These are phyloP conservation scores for Thalpophila matura DNA, from an alignment of 2,888 invertebrate species.

Conservation along the genomic window DNA sequence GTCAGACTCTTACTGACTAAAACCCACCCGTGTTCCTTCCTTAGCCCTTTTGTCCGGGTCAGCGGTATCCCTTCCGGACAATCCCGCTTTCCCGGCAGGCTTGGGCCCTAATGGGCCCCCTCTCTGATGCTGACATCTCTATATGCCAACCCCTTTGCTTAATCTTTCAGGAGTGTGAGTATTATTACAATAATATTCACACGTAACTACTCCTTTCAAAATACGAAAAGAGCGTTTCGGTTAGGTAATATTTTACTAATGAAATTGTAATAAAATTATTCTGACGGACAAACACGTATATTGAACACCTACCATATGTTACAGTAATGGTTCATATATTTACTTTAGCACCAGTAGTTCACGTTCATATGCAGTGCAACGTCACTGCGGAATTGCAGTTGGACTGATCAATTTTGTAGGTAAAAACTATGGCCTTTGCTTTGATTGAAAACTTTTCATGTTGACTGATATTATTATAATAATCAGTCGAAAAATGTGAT, in stretches of 20 bases:
- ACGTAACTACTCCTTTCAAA: neutral
- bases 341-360: conserved; percentile 41
- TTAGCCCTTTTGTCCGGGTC: too few species aligned
- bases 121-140: too few species aligned
- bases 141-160: too few species aligned
- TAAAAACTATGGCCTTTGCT: conserved; percentile 15
- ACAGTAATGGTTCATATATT: conserved; percentile 59
- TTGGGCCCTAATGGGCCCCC: too few species aligned
- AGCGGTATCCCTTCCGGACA: too few species aligned
- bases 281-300: conserved; percentile 49
- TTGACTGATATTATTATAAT: neutral
- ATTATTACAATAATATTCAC: too few species aligned
- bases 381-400: conserved; percentile 34
- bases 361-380: conserved; percentile 42
- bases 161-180: too few species aligned
- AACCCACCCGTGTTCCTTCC: too few species aligned
- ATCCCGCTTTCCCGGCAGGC: too few species aligned
- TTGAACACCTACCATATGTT: conserved; percentile 47
- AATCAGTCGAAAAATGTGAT: neutral
- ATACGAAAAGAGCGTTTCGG: neutral
- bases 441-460: conserved; percentile 12
- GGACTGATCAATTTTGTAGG: conserved; percentile 21
- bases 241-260: conserved; percentile 26
- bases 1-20: too few species aligned
- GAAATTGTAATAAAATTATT: conserved; percentile 61